Conservation (phyloP, 2,888 invertebrate genomes). For the Pandemis heparana region DNA sequence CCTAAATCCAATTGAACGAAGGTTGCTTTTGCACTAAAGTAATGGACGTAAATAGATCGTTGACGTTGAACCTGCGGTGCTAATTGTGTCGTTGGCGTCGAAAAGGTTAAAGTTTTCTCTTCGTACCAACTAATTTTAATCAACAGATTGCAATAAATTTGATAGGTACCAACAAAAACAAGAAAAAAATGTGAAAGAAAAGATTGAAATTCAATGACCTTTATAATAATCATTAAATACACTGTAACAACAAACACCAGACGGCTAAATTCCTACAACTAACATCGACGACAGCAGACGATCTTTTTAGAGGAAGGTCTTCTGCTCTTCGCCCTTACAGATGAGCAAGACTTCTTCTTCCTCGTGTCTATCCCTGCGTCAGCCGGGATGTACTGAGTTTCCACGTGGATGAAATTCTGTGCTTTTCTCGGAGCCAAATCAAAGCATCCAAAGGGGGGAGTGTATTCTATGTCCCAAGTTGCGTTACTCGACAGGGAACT, state of each 20-base stretch:
- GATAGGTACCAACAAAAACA: not conserved
- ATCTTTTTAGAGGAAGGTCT: constrained; percentile 54
- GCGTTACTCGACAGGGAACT: constrained; percentile 85
- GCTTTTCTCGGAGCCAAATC: constrained; percentile 83
- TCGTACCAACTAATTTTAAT: not conserved
- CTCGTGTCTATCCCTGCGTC: constrained; percentile 75
- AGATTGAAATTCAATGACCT: not conserved
- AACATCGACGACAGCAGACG: constrained; percentile 55
- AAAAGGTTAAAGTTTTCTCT: too few relatives aligned
- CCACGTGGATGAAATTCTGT: constrained; percentile 82
- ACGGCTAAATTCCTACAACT: constrained; percentile 27
- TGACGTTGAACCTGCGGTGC: too few relatives aligned
- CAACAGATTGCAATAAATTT: not conserved
- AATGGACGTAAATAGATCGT: too few relatives aligned
- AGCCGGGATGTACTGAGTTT: constrained; percentile 86
- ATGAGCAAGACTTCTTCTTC: constrained; percentile 1
- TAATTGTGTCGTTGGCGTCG: too few relatives aligned
- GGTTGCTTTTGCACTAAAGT: too few relatives aligned
- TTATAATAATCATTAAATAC: not conserved
- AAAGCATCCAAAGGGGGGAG: constrained; percentile 89
- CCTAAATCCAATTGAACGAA: too few relatives aligned
- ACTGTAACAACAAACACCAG: constrained; percentile 1
- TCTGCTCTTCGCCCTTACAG: constrained; percentile 59
- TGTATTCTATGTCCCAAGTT: constrained; percentile 90
- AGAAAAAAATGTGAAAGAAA: not conserved